Percentiles rank a stretch among this genome's conserved stretches.
These are phyloP conservation scores for Leucoptera coffeella DNA, from an alignment of 2,888 invertebrate genomes.

Conservation along the genomic window DNA sequence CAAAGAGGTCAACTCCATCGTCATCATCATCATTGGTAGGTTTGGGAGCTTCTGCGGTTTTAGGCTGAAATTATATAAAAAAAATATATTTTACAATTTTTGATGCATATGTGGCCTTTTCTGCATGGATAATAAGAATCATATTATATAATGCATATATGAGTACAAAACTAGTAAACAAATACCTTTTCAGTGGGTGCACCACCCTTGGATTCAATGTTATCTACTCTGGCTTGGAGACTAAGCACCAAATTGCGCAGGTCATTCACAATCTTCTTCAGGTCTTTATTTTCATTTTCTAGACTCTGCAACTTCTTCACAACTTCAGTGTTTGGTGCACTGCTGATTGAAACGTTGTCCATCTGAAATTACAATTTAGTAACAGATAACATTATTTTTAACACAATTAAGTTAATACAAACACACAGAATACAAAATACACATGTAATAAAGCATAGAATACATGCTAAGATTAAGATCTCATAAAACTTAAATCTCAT, in stretches of 20 bases:
- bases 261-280: constrained; percentile 40
- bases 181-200: constrained; percentile 13
- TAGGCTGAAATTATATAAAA: constrained; percentile 11
- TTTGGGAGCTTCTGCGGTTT: constrained; percentile 13
- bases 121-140: background rate
- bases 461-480: too few relatives aligned
- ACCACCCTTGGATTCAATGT: constrained; percentile 21
- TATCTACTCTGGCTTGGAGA: constrained; percentile 35
- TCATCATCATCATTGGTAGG: constrained; percentile 41
- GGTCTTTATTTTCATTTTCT: constrained; percentile 53
- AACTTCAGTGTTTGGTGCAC: constrained; percentile 50
- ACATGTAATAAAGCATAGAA: too few relatives aligned
- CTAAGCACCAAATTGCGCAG: constrained; percentile 38
- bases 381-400: background rate
- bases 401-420: too few relatives aligned
- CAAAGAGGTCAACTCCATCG: constrained; percentile 76
- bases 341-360: constrained; percentile 56
- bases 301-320: constrained; percentile 45
- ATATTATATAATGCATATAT: background rate
- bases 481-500: too few relatives aligned
- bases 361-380: constrained; percentile 43
- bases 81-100: background rate
- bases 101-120: background rate
- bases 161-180: constrained; percentile 1
- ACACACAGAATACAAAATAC: too few relatives aligned